Base-by-base conservation (phyloP, 2,797 vertebrate species). In the Gorsachius magnificus region DNA sequence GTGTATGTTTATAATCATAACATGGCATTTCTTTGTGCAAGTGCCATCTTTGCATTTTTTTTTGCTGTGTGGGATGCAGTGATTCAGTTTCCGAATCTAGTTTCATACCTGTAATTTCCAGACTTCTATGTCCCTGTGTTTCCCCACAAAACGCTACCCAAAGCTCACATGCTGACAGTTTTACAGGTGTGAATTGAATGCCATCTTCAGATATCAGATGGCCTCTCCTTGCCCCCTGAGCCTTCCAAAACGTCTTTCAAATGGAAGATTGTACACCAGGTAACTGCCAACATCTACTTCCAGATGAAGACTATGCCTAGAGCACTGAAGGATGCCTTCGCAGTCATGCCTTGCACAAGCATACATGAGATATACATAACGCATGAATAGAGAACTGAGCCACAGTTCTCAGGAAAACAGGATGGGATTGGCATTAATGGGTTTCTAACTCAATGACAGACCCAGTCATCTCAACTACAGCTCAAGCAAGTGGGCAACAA, bases 341-440 rank as follows among this genome's bases (percentile, higher is more conserved):
- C 46, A 12, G 46, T 10, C 22, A 9, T 12, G 35, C 57, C 45
- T 50, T 9, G 10, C 19, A 21, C 57, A 48, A 50, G 28, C 74
- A 9, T 19, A 33, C 28, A 2, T 5, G 3, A 33, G 57, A 33
- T 13, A 9, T 9, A 20, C 16, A 3, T 24, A 50, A 9, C 0
- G 8, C 35, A 9, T 0, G 3, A 33, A 16, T 3, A 61, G 35
- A 63, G 35, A 51, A 26, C 58, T 7, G 46, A 33, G 28, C 10
- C 33, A 41, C 13, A 2, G 46, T 9, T 33, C 74, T 26, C 74
- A 11, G 72, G 56, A 43, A 21, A 41, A n/a, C 8, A 26, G 36
- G 36, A 35, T 22, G 25, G 60, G 24, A 28, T 43, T 2, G 4
- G 48, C 18, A 0, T 17, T 28, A 13, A 5, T 6, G 36, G 36